Evolutionary conservation across 1,140 invertebrate genomes (phyloP).

Genomic region (Drosophila malerkotliana): DNA sequence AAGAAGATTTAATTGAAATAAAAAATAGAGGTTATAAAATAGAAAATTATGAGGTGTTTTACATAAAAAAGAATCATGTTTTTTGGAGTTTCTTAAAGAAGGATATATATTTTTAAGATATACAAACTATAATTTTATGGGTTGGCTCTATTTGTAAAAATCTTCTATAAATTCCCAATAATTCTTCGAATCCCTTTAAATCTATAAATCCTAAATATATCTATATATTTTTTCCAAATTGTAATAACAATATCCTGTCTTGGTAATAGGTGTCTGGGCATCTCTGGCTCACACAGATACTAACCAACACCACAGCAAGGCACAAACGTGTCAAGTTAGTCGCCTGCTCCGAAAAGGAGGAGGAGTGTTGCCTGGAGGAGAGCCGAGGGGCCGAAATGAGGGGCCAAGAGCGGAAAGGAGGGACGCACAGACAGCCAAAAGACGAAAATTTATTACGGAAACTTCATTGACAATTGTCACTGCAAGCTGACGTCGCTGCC

Average conservation of each 20-base stretch:
- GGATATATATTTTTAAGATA: background rate
- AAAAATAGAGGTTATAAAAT: too few relatives aligned
- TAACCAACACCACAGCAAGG: conserved; percentile 12
- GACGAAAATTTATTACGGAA: conserved; percentile 81
- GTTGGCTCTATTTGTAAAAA: too few relatives aligned
- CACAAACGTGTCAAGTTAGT: conserved; percentile 62
- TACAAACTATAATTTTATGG: too few relatives aligned
- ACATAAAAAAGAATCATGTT: too few relatives aligned
- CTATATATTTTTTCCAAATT: background rate
- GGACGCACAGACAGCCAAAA: conserved; percentile 58
- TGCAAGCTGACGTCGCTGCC: conserved; percentile 70
- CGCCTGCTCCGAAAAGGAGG: conserved; percentile 20
- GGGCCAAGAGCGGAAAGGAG: background rate
- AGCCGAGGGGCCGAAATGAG: background rate
- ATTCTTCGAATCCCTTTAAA: background rate
- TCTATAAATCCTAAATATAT: background rate
- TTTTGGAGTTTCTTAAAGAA: too few relatives aligned
- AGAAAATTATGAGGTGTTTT: too few relatives aligned
- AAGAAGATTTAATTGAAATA: background rate
- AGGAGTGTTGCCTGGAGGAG: conserved; percentile 32
- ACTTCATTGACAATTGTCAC: conserved; percentile 82
- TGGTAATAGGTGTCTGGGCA: conserved; percentile 4
- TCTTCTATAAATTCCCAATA: too few relatives aligned
- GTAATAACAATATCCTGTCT: conserved; percentile 6
- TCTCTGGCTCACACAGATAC: conserved; percentile 13